These are phyloP conservation scores for Aromia moschata DNA, from an alignment of 2,888 invertebrate species.

Conservation along the genomic window DNA sequence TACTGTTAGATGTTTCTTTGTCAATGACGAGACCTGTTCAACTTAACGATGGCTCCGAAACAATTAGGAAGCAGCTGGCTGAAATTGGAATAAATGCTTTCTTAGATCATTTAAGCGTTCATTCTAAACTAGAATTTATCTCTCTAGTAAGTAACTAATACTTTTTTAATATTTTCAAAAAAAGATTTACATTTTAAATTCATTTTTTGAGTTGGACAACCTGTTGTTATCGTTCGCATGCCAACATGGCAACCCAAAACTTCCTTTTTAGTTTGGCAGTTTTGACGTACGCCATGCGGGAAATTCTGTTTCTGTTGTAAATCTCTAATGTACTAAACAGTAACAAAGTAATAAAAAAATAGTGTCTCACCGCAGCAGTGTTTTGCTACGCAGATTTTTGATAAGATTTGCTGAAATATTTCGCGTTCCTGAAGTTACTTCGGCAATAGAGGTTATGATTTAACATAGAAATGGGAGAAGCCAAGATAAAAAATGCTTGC, in stretches of 20 bases:
- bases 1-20: slow-evolving; percentile 76
- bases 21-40: slow-evolving; percentile 74
- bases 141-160: slow-evolving; percentile 69
- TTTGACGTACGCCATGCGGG: slow-evolving; percentile 54
- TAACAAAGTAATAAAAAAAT: slow-evolving; percentile 4
- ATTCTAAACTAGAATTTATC: slow-evolving; percentile 77
- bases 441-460: slow-evolving; percentile 43
- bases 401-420: no score
- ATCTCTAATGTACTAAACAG: slow-evolving; percentile 30
- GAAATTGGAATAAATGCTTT: slow-evolving; percentile 73
- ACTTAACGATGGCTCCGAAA: slow-evolving; percentile 66
- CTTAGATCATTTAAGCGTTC: slow-evolving; percentile 71
- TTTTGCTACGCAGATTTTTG: no score
- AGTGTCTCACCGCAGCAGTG: no score
- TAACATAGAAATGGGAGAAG: slow-evolving; percentile 55
- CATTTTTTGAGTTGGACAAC: slow-evolving; percentile 4
- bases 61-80: slow-evolving; percentile 71
- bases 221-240: not conserved
- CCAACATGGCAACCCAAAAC: slow-evolving; percentile 30
- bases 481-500: slow-evolving; percentile 51
- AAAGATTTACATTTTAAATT: not conserved
- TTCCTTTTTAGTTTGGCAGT: slow-evolving; percentile 41
- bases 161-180: not conserved
- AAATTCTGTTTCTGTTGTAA: slow-evolving; percentile 43
- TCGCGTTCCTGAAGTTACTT: no score